Evolutionary conservation across 1,140 invertebrate genomes (phyloP), one percentile per base, ranked within the genome.

Genomic region (Meloidogyne floridensis): DNA sequence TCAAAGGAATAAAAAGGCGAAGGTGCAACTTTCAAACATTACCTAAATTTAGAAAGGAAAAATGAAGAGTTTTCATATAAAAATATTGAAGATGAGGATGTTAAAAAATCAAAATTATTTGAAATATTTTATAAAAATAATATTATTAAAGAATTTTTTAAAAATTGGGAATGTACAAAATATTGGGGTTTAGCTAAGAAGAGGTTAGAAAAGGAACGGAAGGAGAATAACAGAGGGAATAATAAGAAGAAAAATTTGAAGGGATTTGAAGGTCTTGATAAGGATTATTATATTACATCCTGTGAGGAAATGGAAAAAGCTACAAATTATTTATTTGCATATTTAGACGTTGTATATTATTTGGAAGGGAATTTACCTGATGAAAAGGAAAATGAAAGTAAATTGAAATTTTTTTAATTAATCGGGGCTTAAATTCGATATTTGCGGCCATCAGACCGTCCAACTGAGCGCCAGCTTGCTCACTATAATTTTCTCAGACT

Each of bases 81-180:
- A 65, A 65, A 6, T 5, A 65, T 65, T 65, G 59, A 65, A 65
- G 15, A 65, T 65, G 59, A 65, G 2, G n/a, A 65, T 65, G 6
- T 6, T n/a, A 65, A 65, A 4, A 65, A 65, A 65, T n/a, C 2
- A 65, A 65, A 65, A 65, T 7, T 0, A 7, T 65, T 65, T 65
- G n/a, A 65, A 65, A 65, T 65, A 65, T 65, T 65, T 65, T 65
- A 65, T 18, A 65, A 65, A 65, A n/a, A 65, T 65, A 65, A 65
- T n/a, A 65, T 65, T 5, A 65, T 65, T n/a, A 65, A 65, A 18
- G 59, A 65, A 65, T n/a, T 65, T 13, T 65, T 65, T 65, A 65
- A 65, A 65, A 65, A 65, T 65, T 65, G 59, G 59, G 59, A 65
- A 65, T 65, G 59, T 65, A n/a, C n/a, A 65, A 65, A 65, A 65